These are phyloP conservation scores for Saccostrea cuccullata DNA, from an alignment of 1,140 invertebrate genomes.

Conservation along the genomic window DNA sequence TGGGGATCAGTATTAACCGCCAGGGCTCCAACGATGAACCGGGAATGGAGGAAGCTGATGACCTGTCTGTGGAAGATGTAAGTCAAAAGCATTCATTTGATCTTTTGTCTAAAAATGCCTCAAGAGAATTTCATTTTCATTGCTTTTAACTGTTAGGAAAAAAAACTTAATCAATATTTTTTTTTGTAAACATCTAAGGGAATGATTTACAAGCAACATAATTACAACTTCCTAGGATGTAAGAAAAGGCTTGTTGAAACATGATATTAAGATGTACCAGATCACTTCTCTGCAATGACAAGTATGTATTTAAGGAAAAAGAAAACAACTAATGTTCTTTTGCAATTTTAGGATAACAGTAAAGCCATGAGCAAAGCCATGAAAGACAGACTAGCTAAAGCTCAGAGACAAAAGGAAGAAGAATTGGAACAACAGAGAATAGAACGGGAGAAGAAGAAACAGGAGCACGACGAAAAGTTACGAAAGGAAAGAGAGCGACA, in stretches of 20 bases:
- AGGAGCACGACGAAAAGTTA: slow-evolving; percentile 73
- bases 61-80: slow-evolving; percentile 63
- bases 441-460: slow-evolving; percentile 72
- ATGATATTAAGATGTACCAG: background rate
- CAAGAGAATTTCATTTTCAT: background rate
- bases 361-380: slow-evolving; percentile 63
- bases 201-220: background rate
- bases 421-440: slow-evolving; percentile 63
- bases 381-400: slow-evolving; percentile 64
- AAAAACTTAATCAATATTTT: background rate
- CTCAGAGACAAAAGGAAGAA: slow-evolving; percentile 70
- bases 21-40: slow-evolving; percentile 66
- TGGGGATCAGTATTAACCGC: slow-evolving; percentile 62
- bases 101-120: background rate
- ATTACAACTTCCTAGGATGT: background rate
- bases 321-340: background rate
- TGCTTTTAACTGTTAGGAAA: background rate
- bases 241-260: background rate
- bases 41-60: slow-evolving; percentile 59
- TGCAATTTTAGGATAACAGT: slow-evolving; percentile 59
- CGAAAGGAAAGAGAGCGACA: slow-evolving; percentile 73
- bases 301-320: background rate
- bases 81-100: slow-evolving; percentile 34
- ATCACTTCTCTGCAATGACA: background rate
- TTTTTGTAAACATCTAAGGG: background rate